Conservation (phyloP, 2,797 vertebrate genomes). For the Megalops cyprinoides region DNA sequence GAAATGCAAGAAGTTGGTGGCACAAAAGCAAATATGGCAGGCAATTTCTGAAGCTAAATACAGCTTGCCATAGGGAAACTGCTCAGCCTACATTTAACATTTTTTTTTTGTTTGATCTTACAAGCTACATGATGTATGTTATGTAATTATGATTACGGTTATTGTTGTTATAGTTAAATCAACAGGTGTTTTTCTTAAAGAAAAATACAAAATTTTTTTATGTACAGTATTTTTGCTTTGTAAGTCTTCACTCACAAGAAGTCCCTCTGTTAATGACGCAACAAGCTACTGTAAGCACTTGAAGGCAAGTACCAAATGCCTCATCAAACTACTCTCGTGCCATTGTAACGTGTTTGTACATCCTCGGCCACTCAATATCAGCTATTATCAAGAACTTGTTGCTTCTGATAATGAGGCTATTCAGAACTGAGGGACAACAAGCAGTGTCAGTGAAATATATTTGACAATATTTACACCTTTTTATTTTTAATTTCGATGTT, state of each 20-base stretch:
- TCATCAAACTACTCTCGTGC: constrained; percentile 8
- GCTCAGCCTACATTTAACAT: constrained; percentile 39
- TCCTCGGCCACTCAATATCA: constrained; percentile 10
- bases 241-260: constrained; percentile 37
- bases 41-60: constrained; percentile 45
- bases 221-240: constrained; percentile 63
- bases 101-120: constrained; percentile 27
- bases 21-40: constrained; percentile 43
- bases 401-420: constrained; percentile 41
- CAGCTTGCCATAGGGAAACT: constrained; percentile 45
- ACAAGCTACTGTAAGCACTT: constrained; percentile 28
- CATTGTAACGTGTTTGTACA: constrained; percentile 18
- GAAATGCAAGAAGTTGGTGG: constrained; percentile 37
- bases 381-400: constrained; percentile 32
- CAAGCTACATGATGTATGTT: constrained; percentile 38
- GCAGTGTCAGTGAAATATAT: constrained; percentile 44
- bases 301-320: constrained; percentile 22
- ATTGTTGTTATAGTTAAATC: constrained; percentile 47
- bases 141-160: constrained; percentile 39
- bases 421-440: constrained; percentile 38
- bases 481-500: constrained; percentile 25
- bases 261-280: constrained; percentile 25
- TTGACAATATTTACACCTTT: constrained; percentile 43
- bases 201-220: constrained; percentile 70
- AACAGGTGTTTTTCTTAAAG: constrained; percentile 52